Base-by-base conservation (phyloP, 1,140 invertebrate genomes). In the Branchinecta lindahli region DNA sequence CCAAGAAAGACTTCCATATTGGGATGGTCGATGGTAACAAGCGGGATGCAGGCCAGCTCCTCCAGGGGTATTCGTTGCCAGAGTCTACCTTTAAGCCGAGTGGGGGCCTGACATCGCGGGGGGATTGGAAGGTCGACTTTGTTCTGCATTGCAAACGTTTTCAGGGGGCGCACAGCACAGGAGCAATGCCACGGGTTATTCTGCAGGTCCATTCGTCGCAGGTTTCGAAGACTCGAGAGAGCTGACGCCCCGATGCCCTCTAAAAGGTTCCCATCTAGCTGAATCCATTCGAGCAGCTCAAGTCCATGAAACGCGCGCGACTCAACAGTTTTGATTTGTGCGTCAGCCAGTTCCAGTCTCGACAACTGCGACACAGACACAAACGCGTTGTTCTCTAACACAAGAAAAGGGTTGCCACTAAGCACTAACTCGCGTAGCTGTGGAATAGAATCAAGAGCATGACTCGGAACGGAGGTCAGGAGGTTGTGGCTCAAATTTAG, bases 171-270 rank as follows among this genome's bases (percentile, higher is more conserved):
- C n/a, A 91, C 77, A 18, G 81, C 80, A 77, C 90, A 92, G 46
- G 87, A 85, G 77, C 89, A 92, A 76, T 90, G 86, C 89, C 89
- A 91, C 0, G 86, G 87, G 78, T 92, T 92, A 46, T 82, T 83
- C 15, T 87, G 83, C 44, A 91, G 77, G 74, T 89, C 87, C 66
- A 92, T 77, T 9, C 86, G 88, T 73, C 89, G 87, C 44, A 92
- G 78, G 71, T 83, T 85, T 66, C 84, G 78, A 9, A 92, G 77
- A 5, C 83, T 82, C 8, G 84, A 85, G 21, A 92, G 79, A 12
- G 86, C 84, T 45, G 81, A 79, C 0, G 87, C 82, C 68, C 74
- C 74, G 5, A 91, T 79, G 67, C 86, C 83, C 46, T 82, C 81
- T 46, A 92, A 74, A 73, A 82, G 82, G 77, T 92, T 92, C 46